Evolutionary conservation across 2,797 vertebrate species (phyloP).

Genomic region (Sebastiscus albofasciatus): DNA sequence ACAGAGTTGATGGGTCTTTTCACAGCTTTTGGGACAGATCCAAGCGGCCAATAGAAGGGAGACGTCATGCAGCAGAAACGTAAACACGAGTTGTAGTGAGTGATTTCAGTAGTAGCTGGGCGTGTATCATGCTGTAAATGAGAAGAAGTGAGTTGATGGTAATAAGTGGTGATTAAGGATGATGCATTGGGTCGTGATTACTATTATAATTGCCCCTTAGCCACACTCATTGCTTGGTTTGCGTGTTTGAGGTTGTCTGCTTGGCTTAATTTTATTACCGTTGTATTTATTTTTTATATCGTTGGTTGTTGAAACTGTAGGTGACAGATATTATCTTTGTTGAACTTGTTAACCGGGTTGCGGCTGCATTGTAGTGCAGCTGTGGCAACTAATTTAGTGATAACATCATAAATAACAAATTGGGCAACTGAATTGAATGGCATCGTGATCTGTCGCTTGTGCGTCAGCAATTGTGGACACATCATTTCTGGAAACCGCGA

Average conservation of each 20-base stretch:
- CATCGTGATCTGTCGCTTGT: not conserved
- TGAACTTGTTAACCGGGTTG: not conserved
- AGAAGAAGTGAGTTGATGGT: not conserved
- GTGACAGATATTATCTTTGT: not conserved
- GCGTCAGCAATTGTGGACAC: not conserved
- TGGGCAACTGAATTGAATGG: not conserved
- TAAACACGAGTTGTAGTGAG: not conserved
- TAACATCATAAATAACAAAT: not conserved
- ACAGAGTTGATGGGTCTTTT: not conserved
- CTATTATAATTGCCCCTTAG: not conserved
- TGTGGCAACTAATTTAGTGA: not conserved
- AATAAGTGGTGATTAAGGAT: not conserved
- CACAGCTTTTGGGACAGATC: not conserved
- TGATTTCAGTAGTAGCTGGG: not conserved
- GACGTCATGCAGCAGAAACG: not conserved
- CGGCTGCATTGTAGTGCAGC: not conserved
- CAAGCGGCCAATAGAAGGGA: not conserved
- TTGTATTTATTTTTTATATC: conserved; percentile 15
- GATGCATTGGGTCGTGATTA: not conserved
- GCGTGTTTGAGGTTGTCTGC: not conserved
- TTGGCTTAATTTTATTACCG: not conserved
- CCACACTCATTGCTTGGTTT: not conserved
- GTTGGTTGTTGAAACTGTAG: not conserved
- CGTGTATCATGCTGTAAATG: not conserved
- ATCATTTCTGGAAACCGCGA: not conserved